Evolutionary conservation across 2,113 vertebrate species (phyloP), one percentile per base, ranked within the genome.

Genomic region (Ctenodactylus gundi): DNA sequence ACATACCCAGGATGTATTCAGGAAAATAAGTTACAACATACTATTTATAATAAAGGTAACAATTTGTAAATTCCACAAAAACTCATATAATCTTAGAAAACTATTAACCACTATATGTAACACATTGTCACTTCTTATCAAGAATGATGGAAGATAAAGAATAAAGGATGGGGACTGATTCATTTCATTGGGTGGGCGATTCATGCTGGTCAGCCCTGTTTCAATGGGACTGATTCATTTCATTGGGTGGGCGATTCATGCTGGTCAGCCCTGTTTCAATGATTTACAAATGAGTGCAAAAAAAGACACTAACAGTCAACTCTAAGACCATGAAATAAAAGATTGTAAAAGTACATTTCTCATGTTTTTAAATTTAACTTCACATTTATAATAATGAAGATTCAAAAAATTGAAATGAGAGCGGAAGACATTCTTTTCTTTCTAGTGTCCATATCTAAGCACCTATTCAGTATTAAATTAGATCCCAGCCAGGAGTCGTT

Each of bases 11-110:
- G 39, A 68, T 58, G 31, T 53, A 81, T 23, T 84, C 31, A 65
- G 81, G 13, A 70, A 95, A 57, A 58, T 15, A 81, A 73, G 7
- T 23, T 89, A 57, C 17, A 78, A 94, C 72, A 53, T 34, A 78
- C n/a, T 4, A 65, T 21, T n/a, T 39, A 44, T 27, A 31, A 77
- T 29, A 64, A 85, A 27, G 6, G 78, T 8, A 20, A 80, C 4
- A 68, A 85, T 49, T 62, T 90, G 6, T 58, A 75, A 73, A 83
- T 14, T 49, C 9, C 20, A 78, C 6, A 36, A 85, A 77, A 87
- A 81, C 8, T 72, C 21, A n/a, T 1, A n/a, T 49, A 57, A 58
- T 36, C 39, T 49, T 31, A 70, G 53, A 86, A 65, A 82, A 84
- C 41, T 64, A 65, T 1, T 57, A 11, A 55, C 20, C 5, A 31